Conservation (phyloP, 2,888 invertebrate species). For the Helobdella robusta region DNA sequence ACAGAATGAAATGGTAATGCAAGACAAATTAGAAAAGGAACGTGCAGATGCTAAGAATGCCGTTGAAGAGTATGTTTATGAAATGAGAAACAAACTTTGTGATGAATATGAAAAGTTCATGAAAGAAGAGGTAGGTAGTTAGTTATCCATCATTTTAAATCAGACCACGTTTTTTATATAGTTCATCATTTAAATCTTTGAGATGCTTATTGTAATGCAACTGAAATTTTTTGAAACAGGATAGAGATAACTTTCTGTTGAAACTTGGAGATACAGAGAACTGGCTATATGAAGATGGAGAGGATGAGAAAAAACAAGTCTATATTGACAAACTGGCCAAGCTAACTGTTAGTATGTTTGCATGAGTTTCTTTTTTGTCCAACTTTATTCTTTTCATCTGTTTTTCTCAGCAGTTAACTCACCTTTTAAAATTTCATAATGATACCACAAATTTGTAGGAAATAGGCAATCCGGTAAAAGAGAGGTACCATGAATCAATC, state of each 20-base stretch:
- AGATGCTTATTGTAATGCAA: not conserved
- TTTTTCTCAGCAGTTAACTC: too few relatives aligned
- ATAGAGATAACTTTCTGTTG: constrained; percentile 41
- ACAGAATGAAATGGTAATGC: constrained; percentile 55
- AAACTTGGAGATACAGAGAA: constrained; percentile 76
- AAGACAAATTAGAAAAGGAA: constrained; percentile 85
- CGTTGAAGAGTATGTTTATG: constrained; percentile 95
- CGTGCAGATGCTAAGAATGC: constrained; percentile 90
- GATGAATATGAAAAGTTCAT: constrained; percentile 67
- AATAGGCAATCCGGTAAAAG: constrained; percentile 79
- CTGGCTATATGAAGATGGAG: constrained; percentile 95
- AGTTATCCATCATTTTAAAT: not conserved
- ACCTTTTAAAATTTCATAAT: not conserved
- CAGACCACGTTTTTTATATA: not conserved
- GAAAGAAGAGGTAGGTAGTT: constrained; percentile 59
- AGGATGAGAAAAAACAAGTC: constrained; percentile 73
- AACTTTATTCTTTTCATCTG: not conserved
- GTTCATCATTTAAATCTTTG: not conserved
- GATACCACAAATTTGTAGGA: constrained; percentile 51
- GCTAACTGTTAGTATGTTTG: constrained; percentile 49
- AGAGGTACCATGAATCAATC: constrained; percentile 70
- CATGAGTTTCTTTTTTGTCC: not conserved
- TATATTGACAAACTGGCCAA: constrained; percentile 55
- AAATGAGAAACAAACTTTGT: constrained; percentile 76
- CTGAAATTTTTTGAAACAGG: constrained; percentile 7